Evolutionary conservation across 2,797 vertebrate species (phyloP).

Genomic region (Miichthys miiuy): DNA sequence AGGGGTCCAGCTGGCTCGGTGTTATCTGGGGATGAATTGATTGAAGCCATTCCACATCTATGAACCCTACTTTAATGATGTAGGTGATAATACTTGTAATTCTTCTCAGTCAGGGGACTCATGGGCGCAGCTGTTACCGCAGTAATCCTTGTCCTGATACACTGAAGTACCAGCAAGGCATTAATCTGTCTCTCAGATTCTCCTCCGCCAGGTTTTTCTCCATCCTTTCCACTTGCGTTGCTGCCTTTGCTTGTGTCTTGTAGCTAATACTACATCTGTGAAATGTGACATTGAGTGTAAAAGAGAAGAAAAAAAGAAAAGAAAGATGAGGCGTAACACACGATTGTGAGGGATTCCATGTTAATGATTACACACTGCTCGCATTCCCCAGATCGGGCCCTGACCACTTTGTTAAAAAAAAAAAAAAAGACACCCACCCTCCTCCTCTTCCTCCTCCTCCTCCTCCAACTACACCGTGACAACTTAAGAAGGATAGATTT

Average conservation of each 20-base stretch:
- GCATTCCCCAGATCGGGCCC: slow-evolving; percentile 58
- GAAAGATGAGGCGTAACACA: slow-evolving; percentile 45
- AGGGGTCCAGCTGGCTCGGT: slow-evolving; percentile 98
- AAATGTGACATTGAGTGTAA: slow-evolving; percentile 85
- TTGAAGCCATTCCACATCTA: slow-evolving; percentile 97
- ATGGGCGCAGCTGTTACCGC: slow-evolving; percentile 95
- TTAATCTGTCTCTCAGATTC: slow-evolving; percentile 92
- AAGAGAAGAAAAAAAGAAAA: slow-evolving; percentile 9
- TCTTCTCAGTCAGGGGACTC: slow-evolving; percentile 99
- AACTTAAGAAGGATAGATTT: slow-evolving; percentile 84
- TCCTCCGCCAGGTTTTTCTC: slow-evolving; percentile 72
- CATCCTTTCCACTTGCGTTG: slow-evolving; percentile 38
- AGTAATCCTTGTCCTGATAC: slow-evolving; percentile 95
- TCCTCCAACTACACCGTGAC: slow-evolving; percentile 69
- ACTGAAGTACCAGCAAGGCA: slow-evolving; percentile 90
- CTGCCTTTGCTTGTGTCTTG: slow-evolving; percentile 54
- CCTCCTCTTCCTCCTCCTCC: not conserved
- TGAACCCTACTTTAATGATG: slow-evolving; percentile 99
- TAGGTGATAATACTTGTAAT: slow-evolving; percentile 99
- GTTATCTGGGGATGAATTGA: slow-evolving; percentile 99
- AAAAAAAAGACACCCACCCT: slow-evolving; percentile 1
- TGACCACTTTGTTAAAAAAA: slow-evolving; percentile 72
- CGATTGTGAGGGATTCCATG: slow-evolving; percentile 53
- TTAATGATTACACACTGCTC: slow-evolving; percentile 55
- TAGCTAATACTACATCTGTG: slow-evolving; percentile 83